Conservation (phyloP, 2,888 invertebrate species). For the Drosophila lacicola region DNA sequence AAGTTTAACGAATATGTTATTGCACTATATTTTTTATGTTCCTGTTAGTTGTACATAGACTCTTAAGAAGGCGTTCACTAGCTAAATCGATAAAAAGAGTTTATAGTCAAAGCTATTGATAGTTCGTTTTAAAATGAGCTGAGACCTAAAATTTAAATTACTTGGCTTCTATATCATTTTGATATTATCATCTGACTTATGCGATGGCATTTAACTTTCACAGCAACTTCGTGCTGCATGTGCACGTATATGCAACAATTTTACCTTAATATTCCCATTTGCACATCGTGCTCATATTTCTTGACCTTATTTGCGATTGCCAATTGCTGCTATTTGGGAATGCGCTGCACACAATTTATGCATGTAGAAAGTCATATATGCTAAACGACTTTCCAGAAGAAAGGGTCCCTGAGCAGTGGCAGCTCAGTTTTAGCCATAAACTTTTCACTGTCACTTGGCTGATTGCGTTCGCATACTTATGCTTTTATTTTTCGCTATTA, state of each 20-base stretch:
- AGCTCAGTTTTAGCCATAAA: slow-evolving; percentile 51
- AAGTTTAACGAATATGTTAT: no score
- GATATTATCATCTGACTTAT: neutral
- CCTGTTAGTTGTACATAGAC: no score
- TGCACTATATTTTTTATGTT: no score
- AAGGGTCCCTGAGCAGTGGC: neutral
- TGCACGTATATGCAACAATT: slow-evolving; percentile 16
- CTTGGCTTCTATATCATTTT: neutral
- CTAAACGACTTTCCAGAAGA: neutral
- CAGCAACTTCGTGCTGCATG: neutral
- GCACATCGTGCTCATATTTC: slow-evolving; percentile 31
- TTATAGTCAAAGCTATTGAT: neutral
- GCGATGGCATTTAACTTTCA: slow-evolving; percentile 1
- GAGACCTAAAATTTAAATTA: no score
- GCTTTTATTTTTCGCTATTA: slow-evolving; percentile 48
- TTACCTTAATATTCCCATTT: slow-evolving; percentile 23
- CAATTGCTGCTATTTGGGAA: slow-evolving; percentile 33
- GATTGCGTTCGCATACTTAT: slow-evolving; percentile 60
- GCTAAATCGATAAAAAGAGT: no score
- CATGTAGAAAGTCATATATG: neutral
- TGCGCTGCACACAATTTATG: slow-evolving; percentile 21
- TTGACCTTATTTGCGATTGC: slow-evolving; percentile 35
- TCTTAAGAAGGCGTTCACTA: no score
- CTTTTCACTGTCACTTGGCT: slow-evolving; percentile 60
- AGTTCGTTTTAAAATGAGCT: neutral